Percentiles rank a stretch among this genome's conserved stretches.
Evolutionary conservation across 1,140 invertebrate species (phyloP).

Genomic region (Heliconius melpomene): DNA sequence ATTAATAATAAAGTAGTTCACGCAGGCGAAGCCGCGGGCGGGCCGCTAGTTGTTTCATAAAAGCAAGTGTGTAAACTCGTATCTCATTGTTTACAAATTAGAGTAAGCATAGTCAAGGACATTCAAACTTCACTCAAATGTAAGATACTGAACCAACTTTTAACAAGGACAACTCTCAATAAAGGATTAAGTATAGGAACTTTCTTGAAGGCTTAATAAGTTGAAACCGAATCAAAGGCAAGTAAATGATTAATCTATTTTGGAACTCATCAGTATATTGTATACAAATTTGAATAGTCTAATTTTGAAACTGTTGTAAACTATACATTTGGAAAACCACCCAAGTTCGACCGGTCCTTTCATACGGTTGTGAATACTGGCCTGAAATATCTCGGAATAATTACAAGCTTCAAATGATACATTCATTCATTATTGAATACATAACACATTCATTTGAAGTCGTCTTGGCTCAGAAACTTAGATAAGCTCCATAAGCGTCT

Average conservation of each 20-base stretch:
- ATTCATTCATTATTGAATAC: not conserved
- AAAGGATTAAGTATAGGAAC: not conserved
- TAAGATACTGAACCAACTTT: not conserved
- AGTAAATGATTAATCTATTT: not conserved
- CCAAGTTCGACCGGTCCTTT: no score
- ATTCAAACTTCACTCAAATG: not conserved
- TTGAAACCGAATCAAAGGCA: constrained; percentile 1
- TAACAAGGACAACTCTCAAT: not conserved
- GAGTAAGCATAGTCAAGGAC: not conserved
- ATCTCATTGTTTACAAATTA: constrained; percentile 1
- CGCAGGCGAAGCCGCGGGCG: no score
- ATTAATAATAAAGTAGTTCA: no score
- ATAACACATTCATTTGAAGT: not conserved
- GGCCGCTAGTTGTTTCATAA: no score
- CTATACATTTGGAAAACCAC: no score
- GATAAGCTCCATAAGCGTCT: not conserved
- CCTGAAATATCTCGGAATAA: no score
- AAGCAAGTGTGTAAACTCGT: no score
- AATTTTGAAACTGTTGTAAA: not conserved
- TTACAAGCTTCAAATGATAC: no score
- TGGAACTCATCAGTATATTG: not conserved
- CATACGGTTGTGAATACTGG: no score
- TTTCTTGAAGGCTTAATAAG: not conserved
- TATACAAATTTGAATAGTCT: not conserved
- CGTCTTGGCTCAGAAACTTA: not conserved